Percentiles rank a stretch among this genome's conserved stretches.
phyloP scores from a whole-genome alignment of 2,888 invertebrate genomes.

The Falcaria lacertinaria region DNA sequence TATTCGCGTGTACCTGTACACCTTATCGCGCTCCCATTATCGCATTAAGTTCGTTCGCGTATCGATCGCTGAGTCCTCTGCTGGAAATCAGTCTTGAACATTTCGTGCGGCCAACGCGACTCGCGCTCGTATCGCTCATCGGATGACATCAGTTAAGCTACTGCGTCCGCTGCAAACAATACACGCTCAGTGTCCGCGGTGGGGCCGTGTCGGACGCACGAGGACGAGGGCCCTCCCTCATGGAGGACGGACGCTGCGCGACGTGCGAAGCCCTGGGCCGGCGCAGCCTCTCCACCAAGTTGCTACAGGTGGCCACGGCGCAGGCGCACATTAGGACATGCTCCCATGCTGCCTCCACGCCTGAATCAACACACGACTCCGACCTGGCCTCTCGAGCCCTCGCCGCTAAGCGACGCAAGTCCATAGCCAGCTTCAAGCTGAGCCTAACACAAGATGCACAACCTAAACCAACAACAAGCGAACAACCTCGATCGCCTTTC shows the following conservation, averaged over 20 bases:
- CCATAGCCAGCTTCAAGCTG: conserved; percentile 65
- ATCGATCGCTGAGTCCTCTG: conserved; percentile 61
- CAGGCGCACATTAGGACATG: conserved; percentile 73
- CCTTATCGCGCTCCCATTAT: conserved; percentile 75
- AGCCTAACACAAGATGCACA: conserved; percentile 53
- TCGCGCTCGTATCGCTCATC: conserved; percentile 64
- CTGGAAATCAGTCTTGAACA: conserved; percentile 58
- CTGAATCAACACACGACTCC: conserved; percentile 52
- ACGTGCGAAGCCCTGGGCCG: conserved; percentile 73
- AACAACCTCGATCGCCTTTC: conserved; percentile 49
- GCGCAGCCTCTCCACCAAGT: conserved; percentile 63
- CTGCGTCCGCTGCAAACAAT: conserved; percentile 71
- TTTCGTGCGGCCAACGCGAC: conserved; percentile 58
- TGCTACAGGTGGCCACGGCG: conserved; percentile 72
- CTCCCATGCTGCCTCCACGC: conserved; percentile 48
- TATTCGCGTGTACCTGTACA: conserved; percentile 62
- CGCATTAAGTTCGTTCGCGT: conserved; percentile 70
- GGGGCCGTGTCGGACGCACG: conserved; percentile 73
- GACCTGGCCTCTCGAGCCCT: conserved; percentile 67
- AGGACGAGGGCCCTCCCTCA: conserved; percentile 64
- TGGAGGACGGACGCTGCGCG: conserved; percentile 72
- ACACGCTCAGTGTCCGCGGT: conserved; percentile 72
- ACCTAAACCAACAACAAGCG: conserved; percentile 43
- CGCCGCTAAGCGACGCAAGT: conserved; percentile 71
- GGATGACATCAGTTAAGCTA: conserved; percentile 78